Evolutionary conservation across 2,888 invertebrate species (phyloP), one percentile per base, ranked within the genome.

Genomic region (Amphipyra tragopoginis): DNA sequence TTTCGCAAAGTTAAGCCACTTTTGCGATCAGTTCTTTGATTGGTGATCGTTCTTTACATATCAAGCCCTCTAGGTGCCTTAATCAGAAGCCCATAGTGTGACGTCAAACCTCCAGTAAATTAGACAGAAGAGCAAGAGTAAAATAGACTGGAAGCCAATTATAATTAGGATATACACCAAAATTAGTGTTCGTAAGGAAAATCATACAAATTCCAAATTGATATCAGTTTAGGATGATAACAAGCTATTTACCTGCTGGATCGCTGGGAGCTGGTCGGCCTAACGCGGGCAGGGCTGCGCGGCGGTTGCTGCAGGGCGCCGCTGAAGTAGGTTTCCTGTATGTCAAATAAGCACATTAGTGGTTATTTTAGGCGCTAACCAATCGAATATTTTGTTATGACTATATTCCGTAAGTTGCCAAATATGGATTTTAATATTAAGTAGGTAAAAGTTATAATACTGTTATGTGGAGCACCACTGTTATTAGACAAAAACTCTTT

Each of bases 271-370:
- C 96, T 96, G 5, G 93, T 89, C 0, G 96, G 96, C 56, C 97
- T 96, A 38, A 96, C 95, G 81, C 97, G 97, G 10, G 97, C 97
- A 0, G 98, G 98, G 82, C 98, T 98, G 88, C 98, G 97, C 15
- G 98, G 98, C 5, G 98, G 98, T 85, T 97, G 96, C 13, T 90
- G 89, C 26, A 93, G 75, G 0, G 97, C 97, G 38, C 97, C 97
- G 84, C 97, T 98, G 95, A 98, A 98, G 94, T 98, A 98, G 0
- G 98, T 98, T 93, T 98, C 98, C 95, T 98, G 77, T 21, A 49
- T 56, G 39, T 50, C 13, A 21, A 26, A 68, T 33, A 65, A 33
- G 65, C 48, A 14, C 3, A 21, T 45, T 38, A 62, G 15, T 9
- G 5, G 39, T 0, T 33, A 57, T 36, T 49, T 10, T 0, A 21